A percentile compares a stretch with the other conserved stretches of the same genome.
Conservation (phyloP, 1,140 invertebrate species). For the Acarapis woodi region DNA sequence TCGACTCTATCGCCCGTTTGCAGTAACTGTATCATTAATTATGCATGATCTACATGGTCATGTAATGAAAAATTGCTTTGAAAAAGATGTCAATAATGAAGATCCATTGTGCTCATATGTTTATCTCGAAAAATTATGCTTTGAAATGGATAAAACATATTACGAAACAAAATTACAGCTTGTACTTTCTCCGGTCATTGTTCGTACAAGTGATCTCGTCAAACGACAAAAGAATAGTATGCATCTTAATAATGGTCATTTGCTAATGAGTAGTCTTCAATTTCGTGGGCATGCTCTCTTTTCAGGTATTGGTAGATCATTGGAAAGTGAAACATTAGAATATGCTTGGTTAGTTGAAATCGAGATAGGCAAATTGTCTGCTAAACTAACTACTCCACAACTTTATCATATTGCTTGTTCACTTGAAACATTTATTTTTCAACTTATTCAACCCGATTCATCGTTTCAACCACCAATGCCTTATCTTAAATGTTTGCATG, state of each 20-base stretch:
- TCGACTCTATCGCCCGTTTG: constrained; percentile 50
- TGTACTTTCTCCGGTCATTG: constrained; percentile 54
- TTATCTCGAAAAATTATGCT: constrained; percentile 61
- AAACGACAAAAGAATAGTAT: constrained; percentile 16
- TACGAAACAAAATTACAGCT: constrained; percentile 68
- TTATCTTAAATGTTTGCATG: constrained; percentile 54
- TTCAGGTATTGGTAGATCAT: constrained; percentile 52
- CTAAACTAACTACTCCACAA: constrained; percentile 24
- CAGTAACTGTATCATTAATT: constrained; percentile 71
- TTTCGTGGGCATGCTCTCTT: constrained; percentile 88
- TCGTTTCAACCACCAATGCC: constrained; percentile 41
- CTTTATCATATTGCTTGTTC: constrained; percentile 54
- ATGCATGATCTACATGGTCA: constrained; percentile 84
- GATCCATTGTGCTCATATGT: constrained; percentile 69
- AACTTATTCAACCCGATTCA: constrained; percentile 65
- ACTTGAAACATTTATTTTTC: constrained; percentile 56
- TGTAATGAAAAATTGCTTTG: constrained; percentile 49
- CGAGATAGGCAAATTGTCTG: constrained; percentile 25
- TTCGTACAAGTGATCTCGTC: constrained; percentile 18
- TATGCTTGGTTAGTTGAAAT: constrained; percentile 59
- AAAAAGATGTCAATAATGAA: constrained; percentile 24
- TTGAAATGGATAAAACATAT: constrained; percentile 84
- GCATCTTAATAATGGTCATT: constrained; percentile 20
- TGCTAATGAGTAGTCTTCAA: constrained; percentile 21
- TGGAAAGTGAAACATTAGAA: constrained; percentile 79